phyloP scores from a whole-genome alignment of 2,113 vertebrate species.

The Thermophis baileyi region DNA sequence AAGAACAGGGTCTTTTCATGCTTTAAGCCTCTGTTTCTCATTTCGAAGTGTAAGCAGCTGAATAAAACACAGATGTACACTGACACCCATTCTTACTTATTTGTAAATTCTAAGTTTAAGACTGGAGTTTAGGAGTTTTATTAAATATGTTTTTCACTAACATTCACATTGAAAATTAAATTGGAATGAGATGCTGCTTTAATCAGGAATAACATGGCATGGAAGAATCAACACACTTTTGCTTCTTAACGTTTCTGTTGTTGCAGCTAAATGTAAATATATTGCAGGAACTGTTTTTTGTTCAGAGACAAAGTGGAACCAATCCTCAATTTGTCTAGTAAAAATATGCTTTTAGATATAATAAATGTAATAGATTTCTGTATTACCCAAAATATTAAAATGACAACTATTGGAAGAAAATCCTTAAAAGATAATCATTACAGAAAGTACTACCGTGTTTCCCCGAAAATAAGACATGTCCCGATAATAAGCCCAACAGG shows the following conservation, averaged over 20 bases:
- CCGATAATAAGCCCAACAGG: too few species aligned
- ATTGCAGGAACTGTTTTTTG: background rate
- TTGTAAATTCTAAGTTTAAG: background rate
- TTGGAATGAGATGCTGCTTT: background rate
- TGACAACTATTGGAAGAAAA: background rate
- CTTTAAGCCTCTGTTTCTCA: background rate
- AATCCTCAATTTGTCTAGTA: background rate
- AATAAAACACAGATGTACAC: background rate
- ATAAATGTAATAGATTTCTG: background rate
- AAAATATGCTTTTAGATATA: background rate
- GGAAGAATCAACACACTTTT: background rate
- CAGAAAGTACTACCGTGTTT: accelerated
- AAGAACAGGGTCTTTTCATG: background rate
- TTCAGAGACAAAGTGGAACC: background rate
- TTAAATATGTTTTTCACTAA: background rate
- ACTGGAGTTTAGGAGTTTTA: background rate
- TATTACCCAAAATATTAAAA: background rate
- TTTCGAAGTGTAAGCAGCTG: background rate
- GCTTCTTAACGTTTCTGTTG: background rate
- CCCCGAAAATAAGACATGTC: too few species aligned
- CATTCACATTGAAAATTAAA: background rate
- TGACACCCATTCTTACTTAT: background rate
- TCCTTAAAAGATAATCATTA: background rate
- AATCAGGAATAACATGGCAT: background rate
- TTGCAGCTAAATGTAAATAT: background rate